Base-by-base conservation (phyloP, 2,888 invertebrate species). In the Geotrupes spiniger region DNA sequence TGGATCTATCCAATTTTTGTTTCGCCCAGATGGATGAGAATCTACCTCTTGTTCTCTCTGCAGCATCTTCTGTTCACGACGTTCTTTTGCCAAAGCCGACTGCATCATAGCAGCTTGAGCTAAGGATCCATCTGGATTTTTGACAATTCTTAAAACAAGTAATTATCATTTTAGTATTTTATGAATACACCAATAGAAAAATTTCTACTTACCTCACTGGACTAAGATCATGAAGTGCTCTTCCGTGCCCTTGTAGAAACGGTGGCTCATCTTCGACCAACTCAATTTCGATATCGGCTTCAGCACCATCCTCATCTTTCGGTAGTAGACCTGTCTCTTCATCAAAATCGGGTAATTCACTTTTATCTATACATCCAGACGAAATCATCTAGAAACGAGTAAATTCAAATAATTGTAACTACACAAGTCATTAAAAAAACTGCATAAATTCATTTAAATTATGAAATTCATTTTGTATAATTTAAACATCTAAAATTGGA, bases 41-140 rank as follows among this genome's bases (percentile, higher is more conserved):
- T 93, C 92, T 79, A 91, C 87, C 74, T 96, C 95, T 58, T 91
- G 87, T 66, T 96, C 95, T 16, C 96, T 74, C 61, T 93, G 93
- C n/a, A 92, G 74, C 92, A 94, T 93, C 74, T 99, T 98, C 64
- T 91, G 85, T 70, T 99, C 99, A 36, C 98, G 77, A 42, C 99
- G 78, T 70, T 99, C 99, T 67, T 99, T 99, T 0, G 98, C 92
- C 33, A 99, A 71, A 0, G 99, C 99, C 8, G 92, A 92, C 72
- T 99, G 99, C 96, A 96, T 99, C 93, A 99, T 96, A 0, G 99
- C 99, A 0, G 99, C 96, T 72, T 99, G 99, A 0, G 98, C 98
- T 14, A 99, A 74, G 0, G 97, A 97, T 0, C 99, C 99, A 71
- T 99, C 99, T 0, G 99, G 99, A 78, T 99, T 99, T 76, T 97